Evolutionary conservation across 2,797 vertebrate genomes (phyloP).

Genomic region (Podarcis siculus): DNA sequence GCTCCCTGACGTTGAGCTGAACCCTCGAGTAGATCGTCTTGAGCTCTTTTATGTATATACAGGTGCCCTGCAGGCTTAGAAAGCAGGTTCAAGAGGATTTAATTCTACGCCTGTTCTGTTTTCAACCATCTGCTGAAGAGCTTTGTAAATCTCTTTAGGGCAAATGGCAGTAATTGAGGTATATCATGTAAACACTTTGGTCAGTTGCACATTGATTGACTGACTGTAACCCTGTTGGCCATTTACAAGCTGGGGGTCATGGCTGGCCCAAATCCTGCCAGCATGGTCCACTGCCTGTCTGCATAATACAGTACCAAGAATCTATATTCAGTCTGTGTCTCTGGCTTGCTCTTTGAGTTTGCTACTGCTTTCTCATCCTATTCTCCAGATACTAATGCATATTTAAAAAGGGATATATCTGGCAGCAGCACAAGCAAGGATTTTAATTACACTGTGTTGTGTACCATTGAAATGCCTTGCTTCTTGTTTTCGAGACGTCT

Average conservation of each 20-base stretch:
- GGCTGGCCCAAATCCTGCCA: slow-evolving; percentile 2
- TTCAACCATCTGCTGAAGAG: slow-evolving; percentile 7
- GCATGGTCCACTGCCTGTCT: not conserved
- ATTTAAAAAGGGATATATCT: not conserved
- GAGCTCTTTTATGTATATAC: not conserved
- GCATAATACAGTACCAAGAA: not conserved
- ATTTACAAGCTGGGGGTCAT: not conserved
- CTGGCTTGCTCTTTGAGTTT: not conserved
- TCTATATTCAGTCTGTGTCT: not conserved
- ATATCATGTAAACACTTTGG: slow-evolving; percentile 27
- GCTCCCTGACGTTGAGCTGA: not conserved
- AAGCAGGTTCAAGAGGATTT: slow-evolving; percentile 3
- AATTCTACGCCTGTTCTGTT: slow-evolving; percentile 7
- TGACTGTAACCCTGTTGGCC: slow-evolving; percentile 24
- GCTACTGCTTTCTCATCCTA: not conserved
- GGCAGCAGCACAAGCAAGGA: not conserved
- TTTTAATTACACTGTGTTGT: slow-evolving; percentile 31
- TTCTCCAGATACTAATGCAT: slow-evolving; percentile 23
- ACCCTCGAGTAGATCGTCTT: not conserved
- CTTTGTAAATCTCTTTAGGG: slow-evolving; percentile 33
- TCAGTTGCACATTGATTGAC: slow-evolving; percentile 6
- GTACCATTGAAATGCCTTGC: slow-evolving; percentile 17
- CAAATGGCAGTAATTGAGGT: slow-evolving; percentile 29
- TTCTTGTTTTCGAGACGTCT: slow-evolving; percentile 44
- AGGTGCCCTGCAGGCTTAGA: not conserved